A percentile compares a stretch with the other conserved stretches of the same genome.
Evolutionary conservation across 2,797 vertebrate species (phyloP).

Genomic region (Tarsius wallacei): DNA sequence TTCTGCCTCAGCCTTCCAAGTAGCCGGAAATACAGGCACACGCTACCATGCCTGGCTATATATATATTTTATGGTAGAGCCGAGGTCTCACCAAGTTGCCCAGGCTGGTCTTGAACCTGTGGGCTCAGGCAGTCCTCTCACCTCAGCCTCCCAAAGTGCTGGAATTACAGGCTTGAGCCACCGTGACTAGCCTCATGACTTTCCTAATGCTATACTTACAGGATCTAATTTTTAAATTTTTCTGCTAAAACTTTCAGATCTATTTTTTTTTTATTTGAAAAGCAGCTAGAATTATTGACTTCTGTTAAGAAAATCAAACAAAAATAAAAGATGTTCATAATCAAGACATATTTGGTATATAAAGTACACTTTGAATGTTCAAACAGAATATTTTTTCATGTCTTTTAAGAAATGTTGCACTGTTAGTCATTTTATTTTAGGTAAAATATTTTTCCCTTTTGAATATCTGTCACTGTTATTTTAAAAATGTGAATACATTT

Average conservation of each 20-base stretch:
- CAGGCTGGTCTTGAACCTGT: no score
- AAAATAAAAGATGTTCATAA: constrained; percentile 20
- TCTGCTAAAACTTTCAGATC: background rate
- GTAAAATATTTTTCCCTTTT: background rate
- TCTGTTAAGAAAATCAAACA: background rate
- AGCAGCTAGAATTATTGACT: background rate
- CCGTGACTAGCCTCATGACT: no score
- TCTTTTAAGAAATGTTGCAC: background rate
- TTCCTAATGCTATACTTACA: background rate
- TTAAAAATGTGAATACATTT: constrained; percentile 13
- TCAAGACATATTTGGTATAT: background rate
- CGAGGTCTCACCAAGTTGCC: no score
- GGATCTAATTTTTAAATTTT: background rate
- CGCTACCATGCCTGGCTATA: no score
- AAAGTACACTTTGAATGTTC: constrained; percentile 9
- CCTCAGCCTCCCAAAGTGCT: no score
- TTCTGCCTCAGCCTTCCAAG: no score
- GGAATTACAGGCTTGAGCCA: no score
- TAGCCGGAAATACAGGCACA: no score
- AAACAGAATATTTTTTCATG: background rate
- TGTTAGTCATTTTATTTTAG: constrained; percentile 17
- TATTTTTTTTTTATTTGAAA: background rate
- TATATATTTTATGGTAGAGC: no score
- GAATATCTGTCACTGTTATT: background rate
- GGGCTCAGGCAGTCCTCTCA: no score